Percentiles rank a stretch among this genome's conserved stretches.
Conservation (phyloP, 2,113 vertebrate genomes). For the Platanista minor region DNA sequence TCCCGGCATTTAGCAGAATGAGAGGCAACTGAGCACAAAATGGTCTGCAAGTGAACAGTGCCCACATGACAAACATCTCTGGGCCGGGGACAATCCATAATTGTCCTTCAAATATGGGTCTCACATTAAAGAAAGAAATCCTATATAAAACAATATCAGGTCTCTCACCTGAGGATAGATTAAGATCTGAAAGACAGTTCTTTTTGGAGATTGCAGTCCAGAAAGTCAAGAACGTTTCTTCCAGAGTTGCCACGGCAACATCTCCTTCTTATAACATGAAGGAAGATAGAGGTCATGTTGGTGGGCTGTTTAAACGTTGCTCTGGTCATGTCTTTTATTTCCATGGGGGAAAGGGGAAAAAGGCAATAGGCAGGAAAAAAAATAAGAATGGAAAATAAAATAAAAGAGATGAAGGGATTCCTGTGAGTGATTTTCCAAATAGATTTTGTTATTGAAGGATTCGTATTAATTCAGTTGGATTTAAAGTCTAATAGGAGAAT, state of each 20-base stretch:
- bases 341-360: conserved; percentile 55
- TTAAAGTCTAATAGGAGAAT: conserved; percentile 54
- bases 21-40: conserved; percentile 1
- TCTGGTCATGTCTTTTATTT: conserved; percentile 69
- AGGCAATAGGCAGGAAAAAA: conserved; percentile 47
- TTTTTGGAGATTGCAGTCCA: conserved; percentile 34
- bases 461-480: conserved; percentile 59
- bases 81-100: background rate
- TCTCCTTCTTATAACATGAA: conserved; percentile 32
- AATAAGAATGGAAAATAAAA: conserved; percentile 52
- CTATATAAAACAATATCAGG: conserved; percentile 38
- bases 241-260: conserved; percentile 68
- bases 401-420: conserved; percentile 56
- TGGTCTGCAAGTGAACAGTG: background rate
- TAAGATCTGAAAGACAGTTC: conserved; percentile 44
- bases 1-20: background rate
- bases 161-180: background rate
- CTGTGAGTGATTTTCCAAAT: conserved; percentile 57
- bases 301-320: conserved; percentile 64
- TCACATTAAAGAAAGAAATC: conserved; percentile 41
- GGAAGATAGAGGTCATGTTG: conserved; percentile 65
- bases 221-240: conserved; percentile 59
- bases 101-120: background rate
- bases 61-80: background rate
- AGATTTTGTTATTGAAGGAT: conserved; percentile 57